A percentile compares a stretch with the other conserved stretches of the same genome.
phyloP scores from a whole-genome alignment of 2,113 vertebrate species.

The Quiscalus mexicanus region DNA sequence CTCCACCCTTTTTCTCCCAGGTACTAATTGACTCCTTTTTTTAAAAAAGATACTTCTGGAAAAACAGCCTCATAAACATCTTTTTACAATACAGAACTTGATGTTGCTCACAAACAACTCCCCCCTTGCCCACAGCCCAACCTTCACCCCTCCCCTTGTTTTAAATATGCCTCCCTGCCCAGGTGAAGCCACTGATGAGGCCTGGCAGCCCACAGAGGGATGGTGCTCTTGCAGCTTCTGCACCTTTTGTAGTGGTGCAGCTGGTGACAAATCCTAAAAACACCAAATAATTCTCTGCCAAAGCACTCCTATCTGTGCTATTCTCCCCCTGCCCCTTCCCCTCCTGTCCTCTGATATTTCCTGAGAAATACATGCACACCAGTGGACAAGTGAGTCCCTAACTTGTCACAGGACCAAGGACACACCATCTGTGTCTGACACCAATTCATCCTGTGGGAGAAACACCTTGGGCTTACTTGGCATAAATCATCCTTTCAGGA shows the following conservation, averaged over 20 bases:
- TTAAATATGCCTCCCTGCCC: background rate
- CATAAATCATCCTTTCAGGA: background rate
- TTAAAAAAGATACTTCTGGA: accelerated
- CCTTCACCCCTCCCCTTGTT: background rate
- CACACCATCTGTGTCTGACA: background rate
- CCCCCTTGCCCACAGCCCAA: accelerated
- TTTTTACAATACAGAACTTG: background rate
- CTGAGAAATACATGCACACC: background rate
- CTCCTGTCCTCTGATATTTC: background rate
- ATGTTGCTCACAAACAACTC: background rate
- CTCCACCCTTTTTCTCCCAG: background rate
- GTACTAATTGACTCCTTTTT: background rate
- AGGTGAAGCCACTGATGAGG: background rate
- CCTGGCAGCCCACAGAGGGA: background rate
- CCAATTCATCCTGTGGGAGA: background rate
- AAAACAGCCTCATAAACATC: background rate
- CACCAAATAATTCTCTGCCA: too few relatives aligned
- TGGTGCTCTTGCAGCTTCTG: background rate
- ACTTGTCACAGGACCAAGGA: background rate
- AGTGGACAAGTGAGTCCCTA: accelerated
- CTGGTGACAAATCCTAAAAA: background rate
- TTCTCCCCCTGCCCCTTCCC: background rate
- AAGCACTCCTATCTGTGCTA: background rate
- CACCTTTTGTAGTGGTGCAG: background rate
- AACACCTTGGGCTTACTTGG: background rate